These are phyloP conservation scores for Holacanthus passer DNA, from an alignment of 2,113 vertebrate species.

Conservation along the genomic window DNA sequence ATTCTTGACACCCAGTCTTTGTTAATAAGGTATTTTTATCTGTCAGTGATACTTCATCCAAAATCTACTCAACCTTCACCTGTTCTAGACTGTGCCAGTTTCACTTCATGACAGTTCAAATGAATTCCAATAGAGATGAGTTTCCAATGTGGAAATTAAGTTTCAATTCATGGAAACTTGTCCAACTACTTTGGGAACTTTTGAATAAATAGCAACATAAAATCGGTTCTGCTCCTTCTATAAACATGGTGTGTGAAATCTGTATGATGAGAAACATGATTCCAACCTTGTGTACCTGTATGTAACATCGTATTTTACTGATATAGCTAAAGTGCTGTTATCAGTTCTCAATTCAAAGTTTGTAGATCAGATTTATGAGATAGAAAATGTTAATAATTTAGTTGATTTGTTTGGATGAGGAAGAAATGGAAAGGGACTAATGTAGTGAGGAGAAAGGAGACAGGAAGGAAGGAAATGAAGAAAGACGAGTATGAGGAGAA, in stretches of 20 bases:
- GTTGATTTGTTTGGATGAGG: constrained; percentile 3
- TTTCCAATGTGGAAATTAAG: background rate
- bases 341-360: background rate
- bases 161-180: too few relatives aligned
- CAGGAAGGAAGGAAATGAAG: background rate
- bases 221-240: background rate
- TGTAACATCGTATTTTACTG: background rate
- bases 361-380: background rate
- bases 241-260: background rate
- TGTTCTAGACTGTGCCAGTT: background rate
- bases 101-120: background rate
- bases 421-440: background rate
- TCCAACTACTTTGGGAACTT: background rate
- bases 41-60: background rate
- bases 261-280: background rate
- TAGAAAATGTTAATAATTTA: background rate
- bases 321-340: background rate
- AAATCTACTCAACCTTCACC: background rate
- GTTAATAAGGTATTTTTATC: background rate
- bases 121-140: background rate
- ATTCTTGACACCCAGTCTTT: background rate
- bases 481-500: constrained; percentile 1
- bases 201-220: background rate
- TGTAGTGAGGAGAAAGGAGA: background rate
- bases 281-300: background rate